These are phyloP conservation scores for Salvator merianae DNA, from an alignment of 2,113 vertebrate species.

Conservation along the genomic window DNA sequence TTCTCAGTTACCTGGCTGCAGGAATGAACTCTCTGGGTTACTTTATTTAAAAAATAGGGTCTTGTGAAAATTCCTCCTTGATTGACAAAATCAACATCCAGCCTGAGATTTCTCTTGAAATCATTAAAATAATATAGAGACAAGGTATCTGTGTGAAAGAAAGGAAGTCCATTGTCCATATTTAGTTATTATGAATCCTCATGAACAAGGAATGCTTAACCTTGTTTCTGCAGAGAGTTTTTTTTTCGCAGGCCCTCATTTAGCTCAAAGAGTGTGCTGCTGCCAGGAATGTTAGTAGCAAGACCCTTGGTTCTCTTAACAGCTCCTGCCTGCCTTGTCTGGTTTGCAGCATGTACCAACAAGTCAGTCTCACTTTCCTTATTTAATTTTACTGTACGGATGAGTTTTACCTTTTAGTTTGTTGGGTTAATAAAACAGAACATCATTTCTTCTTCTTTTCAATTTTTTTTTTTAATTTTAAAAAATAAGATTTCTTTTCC, in stretches of 20 bases:
- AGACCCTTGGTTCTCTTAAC: background rate
- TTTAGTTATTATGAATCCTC: background rate
- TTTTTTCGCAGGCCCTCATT: conserved; percentile 14
- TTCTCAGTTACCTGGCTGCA: background rate
- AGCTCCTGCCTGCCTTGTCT: conserved; percentile 9
- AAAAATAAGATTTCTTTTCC: background rate
- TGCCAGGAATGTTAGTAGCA: conserved; percentile 23
- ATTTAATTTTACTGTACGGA: background rate
- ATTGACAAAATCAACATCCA: background rate
- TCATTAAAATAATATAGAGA: conserved; percentile 1
- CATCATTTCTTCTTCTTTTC: background rate
- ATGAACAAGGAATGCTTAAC: conserved; percentile 29
- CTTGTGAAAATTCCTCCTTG: conserved; percentile 33
- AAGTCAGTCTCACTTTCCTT: conserved; percentile 23
- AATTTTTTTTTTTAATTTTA: background rate
- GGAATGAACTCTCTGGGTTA: background rate
- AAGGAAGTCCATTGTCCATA: no score
- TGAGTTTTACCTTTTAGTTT: background rate
- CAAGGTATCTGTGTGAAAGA: no score
- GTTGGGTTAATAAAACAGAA: background rate
- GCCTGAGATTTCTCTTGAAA: background rate
- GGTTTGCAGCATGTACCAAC: background rate
- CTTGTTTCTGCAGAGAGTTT: conserved; percentile 14
- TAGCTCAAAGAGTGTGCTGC: conserved; percentile 14
- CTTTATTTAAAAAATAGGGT: conserved; percentile 27